Evolutionary conservation across 53 echinoderm and acorn worm species (phyloP), one percentile per base, ranked within the genome.

Genomic region (Echinarachnius parma): DNA sequence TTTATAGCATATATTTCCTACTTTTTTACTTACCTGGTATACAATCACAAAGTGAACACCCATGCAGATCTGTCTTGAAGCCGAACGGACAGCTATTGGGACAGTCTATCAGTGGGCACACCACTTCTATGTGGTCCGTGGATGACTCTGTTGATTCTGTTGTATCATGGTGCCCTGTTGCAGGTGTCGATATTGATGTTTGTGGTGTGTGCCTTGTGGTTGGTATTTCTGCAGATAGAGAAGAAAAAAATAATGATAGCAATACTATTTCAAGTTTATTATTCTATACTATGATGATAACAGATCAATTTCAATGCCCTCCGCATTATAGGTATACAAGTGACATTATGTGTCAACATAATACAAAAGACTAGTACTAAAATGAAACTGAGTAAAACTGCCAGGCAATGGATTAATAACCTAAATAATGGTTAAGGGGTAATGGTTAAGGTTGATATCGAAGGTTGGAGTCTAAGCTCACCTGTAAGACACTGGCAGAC

Each of bases 1-100:
- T n/a, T n/a, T n/a, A n/a, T n/a, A n/a, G n/a, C n/a, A n/a, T n/a
- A n/a, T n/a, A n/a, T n/a, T 5, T 49, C 22, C 1, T 1, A 21
- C 54, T 54, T 2, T 9, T 54, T 54, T 26, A 63, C 29, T 2
- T 29, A 65, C 90, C 90, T 57, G 65, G 33, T 15, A 79, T 47
- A 45, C 90, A 90, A 57, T 90, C 82, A 70, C 92, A 92, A 1
- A 60, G 60, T 45, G 64, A 77, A 60, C 92, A 92, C 20, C 92
- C 88, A 5, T 37, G 13, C 3, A 31, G 35, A 46, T 92, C 92
- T n/a, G 59, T 54, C 35, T 68, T 80, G 66, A 66, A 81, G 34
- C 92, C 92, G 48, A 81, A 49, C 22, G 59, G 20, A 81, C 92
- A 92, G 1, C 54, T 76, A 14, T 64, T 49, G 0, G 66, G 50